These are phyloP conservation scores for Eulemur coronatus DNA, from an alignment of 2,797 vertebrate genomes.

Conservation along the genomic window DNA sequence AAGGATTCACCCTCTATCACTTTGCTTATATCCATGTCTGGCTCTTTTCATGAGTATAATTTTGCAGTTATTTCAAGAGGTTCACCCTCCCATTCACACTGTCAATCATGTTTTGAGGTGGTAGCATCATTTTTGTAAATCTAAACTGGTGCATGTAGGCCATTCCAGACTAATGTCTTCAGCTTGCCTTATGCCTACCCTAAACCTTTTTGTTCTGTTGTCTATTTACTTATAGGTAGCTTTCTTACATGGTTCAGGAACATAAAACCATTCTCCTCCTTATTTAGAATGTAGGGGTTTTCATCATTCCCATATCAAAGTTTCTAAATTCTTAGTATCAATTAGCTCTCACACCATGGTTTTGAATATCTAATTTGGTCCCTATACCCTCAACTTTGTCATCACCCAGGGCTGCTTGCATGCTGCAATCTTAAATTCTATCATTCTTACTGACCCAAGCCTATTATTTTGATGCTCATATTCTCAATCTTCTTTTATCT, in stretches of 20 bases:
- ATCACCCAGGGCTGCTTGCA: not conserved
- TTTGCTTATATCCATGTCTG: not conserved
- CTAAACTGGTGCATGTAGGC: not conserved
- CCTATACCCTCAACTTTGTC: not conserved
- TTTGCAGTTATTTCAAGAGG: not conserved
- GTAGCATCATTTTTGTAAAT: not conserved
- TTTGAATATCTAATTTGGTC: not conserved
- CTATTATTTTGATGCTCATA: not conserved
- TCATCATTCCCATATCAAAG: not conserved
- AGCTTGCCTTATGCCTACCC: not conserved
- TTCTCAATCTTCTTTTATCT: not conserved
- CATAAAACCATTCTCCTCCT: not conserved
- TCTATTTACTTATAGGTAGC: not conserved
- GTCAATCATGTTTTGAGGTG: not conserved
- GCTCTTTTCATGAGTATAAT: not conserved
- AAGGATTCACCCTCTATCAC: not conserved
- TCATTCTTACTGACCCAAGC: not conserved
- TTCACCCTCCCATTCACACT: not conserved
- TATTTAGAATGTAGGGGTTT: not conserved
- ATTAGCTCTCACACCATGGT: not conserved
- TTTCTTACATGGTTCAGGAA: not conserved
- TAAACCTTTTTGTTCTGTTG: not conserved
- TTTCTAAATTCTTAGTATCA: not conserved
- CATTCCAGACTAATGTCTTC: not conserved
- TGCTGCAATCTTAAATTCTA: not conserved